Conservation (phyloP, 2,888 invertebrate genomes). For the Gortyna flavago region DNA sequence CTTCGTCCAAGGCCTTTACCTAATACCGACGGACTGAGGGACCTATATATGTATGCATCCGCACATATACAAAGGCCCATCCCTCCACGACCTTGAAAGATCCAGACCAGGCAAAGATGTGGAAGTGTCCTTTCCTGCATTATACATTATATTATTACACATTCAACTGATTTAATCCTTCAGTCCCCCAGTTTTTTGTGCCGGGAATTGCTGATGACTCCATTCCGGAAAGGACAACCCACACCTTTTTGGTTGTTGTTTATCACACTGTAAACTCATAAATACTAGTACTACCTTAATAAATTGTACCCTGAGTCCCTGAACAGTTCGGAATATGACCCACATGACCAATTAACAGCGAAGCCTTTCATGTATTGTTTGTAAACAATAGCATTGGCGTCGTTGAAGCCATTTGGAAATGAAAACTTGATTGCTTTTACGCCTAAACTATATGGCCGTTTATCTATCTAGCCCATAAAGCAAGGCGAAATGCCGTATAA, state of each 20-base stretch:
- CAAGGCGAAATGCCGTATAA: neutral
- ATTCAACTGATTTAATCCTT: neutral
- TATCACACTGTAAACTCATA: neutral
- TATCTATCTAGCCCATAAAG: neutral
- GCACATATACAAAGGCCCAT: too few relatives aligned
- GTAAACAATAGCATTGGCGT: conserved; percentile 36
- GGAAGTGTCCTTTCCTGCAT: neutral
- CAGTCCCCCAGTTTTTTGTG: neutral
- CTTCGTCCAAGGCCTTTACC: neutral
- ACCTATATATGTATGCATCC: too few relatives aligned
- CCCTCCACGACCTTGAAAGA: too few relatives aligned
- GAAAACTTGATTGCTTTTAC: neutral
- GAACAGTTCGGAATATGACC: conserved; percentile 15
- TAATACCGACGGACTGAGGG: too few relatives aligned
- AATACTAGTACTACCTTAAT: conserved; percentile 5
- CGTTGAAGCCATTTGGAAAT: conserved; percentile 12
- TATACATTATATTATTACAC: too few relatives aligned
- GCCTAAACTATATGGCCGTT: neutral
- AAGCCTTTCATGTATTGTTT: conserved; percentile 33
- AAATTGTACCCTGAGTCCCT: neutral
- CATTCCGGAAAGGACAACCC: neutral
- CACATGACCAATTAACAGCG: conserved; percentile 50
- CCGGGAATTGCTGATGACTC: neutral
- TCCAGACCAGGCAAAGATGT: too few relatives aligned
- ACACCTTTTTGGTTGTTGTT: neutral